Base-by-base conservation (phyloP, 1,140 invertebrate species). In the Zelostemma sp. region DNA sequence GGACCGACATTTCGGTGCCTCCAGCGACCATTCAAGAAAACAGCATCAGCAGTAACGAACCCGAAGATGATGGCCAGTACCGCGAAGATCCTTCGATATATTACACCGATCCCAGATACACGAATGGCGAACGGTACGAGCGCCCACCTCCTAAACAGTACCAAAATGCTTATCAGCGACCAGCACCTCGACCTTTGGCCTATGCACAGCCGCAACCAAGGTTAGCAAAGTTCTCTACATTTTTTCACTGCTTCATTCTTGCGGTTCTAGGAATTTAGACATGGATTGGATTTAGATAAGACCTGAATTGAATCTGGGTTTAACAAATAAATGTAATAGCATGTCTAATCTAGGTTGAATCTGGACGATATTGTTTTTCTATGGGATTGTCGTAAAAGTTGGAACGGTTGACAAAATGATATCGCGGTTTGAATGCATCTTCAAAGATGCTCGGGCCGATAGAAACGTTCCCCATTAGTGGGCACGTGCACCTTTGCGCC, bases 1-100 rank as follows among this genome's bases (percentile, higher is more conserved):
- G 93, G 25, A 89, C 88, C 28, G 93, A 90, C 33, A 93, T 95
- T 72, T 92, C 92, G 78, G 92, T 93, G 0, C 89, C 93, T 1
- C 93, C 93, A 4, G 91, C 93, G 1, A 85, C 84, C 31, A 76
- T 82, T 11, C 84, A 81, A 45, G 86, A 82, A 19, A 86, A 87
- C 57, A 83, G 66, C 74, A 87, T 75, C 70, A 63, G 53, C 1
- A 84, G 82, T 49, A 86, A 86, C 0, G 88, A 87, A 0, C 90
- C 90, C 9, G 89, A 92, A 68, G 93, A 94, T 74, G 93, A 94
- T 72, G 93, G 93, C 0, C 93, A 94, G 68, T 94, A 94, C 78
- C 86, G 91, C 21, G 93, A 94, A 75, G 93, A 94, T 78, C 93
- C 93, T 0, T 88, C 88, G n/a, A 87, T 93, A 33, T 92, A 92